Evolutionary conservation across 2,797 vertebrate species (phyloP).

Genomic region (Momotus momota): DNA sequence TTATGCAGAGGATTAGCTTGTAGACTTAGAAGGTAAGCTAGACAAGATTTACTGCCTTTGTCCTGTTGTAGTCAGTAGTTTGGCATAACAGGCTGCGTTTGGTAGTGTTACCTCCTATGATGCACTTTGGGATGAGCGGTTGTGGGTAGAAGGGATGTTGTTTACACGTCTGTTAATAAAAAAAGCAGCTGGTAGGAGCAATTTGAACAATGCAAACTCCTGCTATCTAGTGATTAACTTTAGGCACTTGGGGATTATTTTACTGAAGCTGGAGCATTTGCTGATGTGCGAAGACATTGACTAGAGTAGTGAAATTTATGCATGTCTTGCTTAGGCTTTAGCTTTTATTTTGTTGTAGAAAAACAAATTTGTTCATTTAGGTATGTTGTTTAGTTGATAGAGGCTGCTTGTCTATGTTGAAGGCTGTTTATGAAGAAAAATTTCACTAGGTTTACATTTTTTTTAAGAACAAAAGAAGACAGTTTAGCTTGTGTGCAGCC

Average conservation of each 20-base stretch:
- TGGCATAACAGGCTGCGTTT: background rate
- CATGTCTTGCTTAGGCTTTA: background rate
- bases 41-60: background rate
- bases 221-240: background rate
- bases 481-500: background rate
- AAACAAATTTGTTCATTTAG: background rate
- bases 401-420: background rate
- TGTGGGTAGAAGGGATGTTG: background rate
- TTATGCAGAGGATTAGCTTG: background rate
- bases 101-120: accelerated
- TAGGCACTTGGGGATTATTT: background rate
- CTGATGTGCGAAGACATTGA: background rate
- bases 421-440: background rate
- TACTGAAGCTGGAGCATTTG: background rate
- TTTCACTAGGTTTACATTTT: background rate
- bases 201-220: background rate
- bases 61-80: background rate
- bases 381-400: background rate
- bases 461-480: background rate
- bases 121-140: background rate
- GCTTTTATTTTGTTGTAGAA: background rate
- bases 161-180: background rate
- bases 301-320: background rate
- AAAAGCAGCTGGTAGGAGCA: background rate
- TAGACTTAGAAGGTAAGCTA: background rate